A percentile compares a stretch with the other conserved stretches of the same genome.
These are phyloP conservation scores for Furcula furcula DNA, from an alignment of 2,888 invertebrate species.

Conservation along the genomic window DNA sequence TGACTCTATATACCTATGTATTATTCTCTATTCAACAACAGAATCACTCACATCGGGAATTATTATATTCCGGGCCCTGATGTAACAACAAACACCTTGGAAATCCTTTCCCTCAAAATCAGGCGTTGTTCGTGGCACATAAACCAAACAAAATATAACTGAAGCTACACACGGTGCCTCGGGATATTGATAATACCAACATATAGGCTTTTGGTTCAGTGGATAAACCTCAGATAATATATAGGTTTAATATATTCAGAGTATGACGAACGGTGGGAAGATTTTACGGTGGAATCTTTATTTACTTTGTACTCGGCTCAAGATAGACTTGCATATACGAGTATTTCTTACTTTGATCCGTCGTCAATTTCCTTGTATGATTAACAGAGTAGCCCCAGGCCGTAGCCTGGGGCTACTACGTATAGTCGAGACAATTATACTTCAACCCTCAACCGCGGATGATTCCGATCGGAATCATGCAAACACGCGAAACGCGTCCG, in stretches of 20 bases:
- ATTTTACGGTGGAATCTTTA: conserved; percentile 37
- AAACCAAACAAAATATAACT: conserved; percentile 32
- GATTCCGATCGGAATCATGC: too few relatives aligned
- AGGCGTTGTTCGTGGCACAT: conserved; percentile 17
- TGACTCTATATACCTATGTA: too few relatives aligned
- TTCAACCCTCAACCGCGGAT: too few relatives aligned
- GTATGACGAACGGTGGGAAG: conserved; percentile 46
- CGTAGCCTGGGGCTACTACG: background rate
- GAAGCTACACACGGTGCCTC: conserved; percentile 25
- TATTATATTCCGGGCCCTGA: too few relatives aligned
- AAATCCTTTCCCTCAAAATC: conserved; percentile 23
- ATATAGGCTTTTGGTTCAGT: conserved; percentile 28
- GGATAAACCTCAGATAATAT: conserved; percentile 30
- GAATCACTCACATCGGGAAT: too few relatives aligned
- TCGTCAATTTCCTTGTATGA: conserved; percentile 1
- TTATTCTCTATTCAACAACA: too few relatives aligned
- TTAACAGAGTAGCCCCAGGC: too few relatives aligned
- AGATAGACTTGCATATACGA: conserved; percentile 2
- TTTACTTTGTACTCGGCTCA: conserved; percentile 20
- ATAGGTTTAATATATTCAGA: conserved; percentile 46
- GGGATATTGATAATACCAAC: conserved; percentile 29
- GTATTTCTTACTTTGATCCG: background rate
- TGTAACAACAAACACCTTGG: background rate
- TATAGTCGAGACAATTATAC: too few relatives aligned
- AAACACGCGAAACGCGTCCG: too few relatives aligned